phyloP scores from a whole-genome alignment of 64 coral and sea anemone genomes.

The Porites australiensis region DNA sequence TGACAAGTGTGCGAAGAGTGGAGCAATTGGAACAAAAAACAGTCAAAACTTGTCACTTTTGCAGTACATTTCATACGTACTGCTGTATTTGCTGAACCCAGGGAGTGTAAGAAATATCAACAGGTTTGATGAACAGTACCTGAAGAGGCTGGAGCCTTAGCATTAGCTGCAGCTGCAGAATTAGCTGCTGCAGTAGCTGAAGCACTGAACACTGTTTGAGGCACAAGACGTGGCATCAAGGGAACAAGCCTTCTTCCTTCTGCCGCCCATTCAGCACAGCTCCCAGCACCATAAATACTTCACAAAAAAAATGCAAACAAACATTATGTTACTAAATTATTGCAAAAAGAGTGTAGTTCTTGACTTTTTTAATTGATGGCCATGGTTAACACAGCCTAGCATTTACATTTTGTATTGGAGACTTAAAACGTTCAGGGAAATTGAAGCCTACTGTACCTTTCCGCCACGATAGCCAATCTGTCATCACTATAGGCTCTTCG shows the following conservation, averaged over 20 bases:
- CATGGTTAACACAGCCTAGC: too few relatives aligned
- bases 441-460: slow-evolving; percentile 62
- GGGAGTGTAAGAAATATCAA: neutral
- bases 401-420: neutral
- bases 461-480: slow-evolving; percentile 85
- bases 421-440: neutral
- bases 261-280: slow-evolving; percentile 96
- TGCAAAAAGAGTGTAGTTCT: neutral
- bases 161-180: slow-evolving; percentile 90
- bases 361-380: too few relatives aligned
- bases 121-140: slow-evolving; percentile 8
- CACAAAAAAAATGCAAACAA: neutral
- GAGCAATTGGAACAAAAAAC: too few relatives aligned
- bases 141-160: slow-evolving; percentile 73
- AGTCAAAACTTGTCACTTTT: too few relatives aligned
- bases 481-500: slow-evolving; percentile 98
- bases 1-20: too few relatives aligned
- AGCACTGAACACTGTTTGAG: slow-evolving; percentile 92
- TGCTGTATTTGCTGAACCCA: too few relatives aligned
- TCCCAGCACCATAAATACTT: slow-evolving; percentile 94
- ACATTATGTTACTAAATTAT: neutral
- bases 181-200: slow-evolving; percentile 98
- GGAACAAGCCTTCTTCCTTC: slow-evolving; percentile 96
- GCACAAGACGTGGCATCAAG: slow-evolving; percentile 98
- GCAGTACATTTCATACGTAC: too few relatives aligned